These are phyloP conservation scores for Grammatotria lemairii DNA, from an alignment of 2,113 vertebrate genomes.

Conservation along the genomic window DNA sequence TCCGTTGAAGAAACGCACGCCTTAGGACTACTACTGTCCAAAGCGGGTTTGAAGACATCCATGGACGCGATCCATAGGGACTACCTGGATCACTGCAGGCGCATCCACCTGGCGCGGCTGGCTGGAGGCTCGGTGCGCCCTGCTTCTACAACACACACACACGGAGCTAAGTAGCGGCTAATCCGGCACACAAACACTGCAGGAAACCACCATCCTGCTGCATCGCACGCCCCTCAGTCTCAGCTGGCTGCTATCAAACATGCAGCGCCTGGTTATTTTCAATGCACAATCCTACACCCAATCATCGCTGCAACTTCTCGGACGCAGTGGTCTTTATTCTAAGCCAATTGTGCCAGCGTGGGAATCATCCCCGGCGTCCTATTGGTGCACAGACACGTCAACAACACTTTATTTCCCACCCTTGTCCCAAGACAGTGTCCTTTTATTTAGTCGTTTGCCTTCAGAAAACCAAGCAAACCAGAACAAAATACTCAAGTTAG, in stretches of 20 bases:
- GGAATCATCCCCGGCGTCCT: background rate
- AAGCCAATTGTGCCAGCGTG: slow-evolving; percentile 37
- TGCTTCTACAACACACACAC: slow-evolving; percentile 2
- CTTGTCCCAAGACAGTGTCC: background rate
- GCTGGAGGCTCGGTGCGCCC: slow-evolving; percentile 17
- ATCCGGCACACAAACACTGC: slow-evolving; percentile 29
- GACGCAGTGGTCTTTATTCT: background rate
- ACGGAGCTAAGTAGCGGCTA: slow-evolving; percentile 33
- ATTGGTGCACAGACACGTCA: slow-evolving; percentile 52
- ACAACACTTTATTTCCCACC: background rate
- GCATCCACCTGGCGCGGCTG: slow-evolving; percentile 64
- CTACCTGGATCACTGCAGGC: slow-evolving; percentile 64
- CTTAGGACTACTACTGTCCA: slow-evolving; percentile 57
- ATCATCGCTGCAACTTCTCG: background rate
- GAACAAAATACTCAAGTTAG: slow-evolving; percentile 44
- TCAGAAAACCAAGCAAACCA: slow-evolving; percentile 12
- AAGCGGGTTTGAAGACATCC: slow-evolving; percentile 71
- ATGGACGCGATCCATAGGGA: slow-evolving; percentile 75
- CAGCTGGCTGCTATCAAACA: background rate
- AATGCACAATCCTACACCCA: background rate
- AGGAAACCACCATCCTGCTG: slow-evolving; percentile 1
- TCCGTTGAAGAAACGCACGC: slow-evolving; percentile 32
- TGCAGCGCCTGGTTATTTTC: background rate
- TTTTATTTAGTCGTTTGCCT: slow-evolving; percentile 59
- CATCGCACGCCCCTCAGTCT: background rate